phyloP scores from a whole-genome alignment of 2,888 invertebrate species.

The Ischnura elegans region DNA sequence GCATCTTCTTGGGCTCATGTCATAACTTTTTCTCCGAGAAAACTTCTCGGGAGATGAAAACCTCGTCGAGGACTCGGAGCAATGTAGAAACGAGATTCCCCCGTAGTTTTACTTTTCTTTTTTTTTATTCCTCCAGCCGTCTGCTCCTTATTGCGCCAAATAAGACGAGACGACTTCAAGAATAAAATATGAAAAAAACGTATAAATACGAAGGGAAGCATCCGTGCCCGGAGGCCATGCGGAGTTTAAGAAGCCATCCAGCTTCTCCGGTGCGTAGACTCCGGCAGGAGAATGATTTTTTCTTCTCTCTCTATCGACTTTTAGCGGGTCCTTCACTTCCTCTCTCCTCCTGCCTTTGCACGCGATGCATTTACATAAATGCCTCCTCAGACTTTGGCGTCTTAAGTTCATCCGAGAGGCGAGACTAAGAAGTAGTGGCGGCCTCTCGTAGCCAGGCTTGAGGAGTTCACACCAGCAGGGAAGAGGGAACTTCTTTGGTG shows the following conservation, averaged over 20 bases:
- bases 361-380: conserved; percentile 23
- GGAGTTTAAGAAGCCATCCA: conserved; percentile 26
- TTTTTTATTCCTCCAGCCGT: not conserved
- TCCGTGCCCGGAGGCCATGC: conserved; percentile 8
- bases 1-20: not conserved
- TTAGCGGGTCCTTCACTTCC: not conserved
- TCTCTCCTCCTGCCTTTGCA: not conserved
- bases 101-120: not conserved
- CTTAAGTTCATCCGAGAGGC: not conserved
- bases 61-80: not conserved
- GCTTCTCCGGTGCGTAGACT: not conserved
- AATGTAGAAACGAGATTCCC: not conserved
- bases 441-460: not conserved
- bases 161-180: not conserved
- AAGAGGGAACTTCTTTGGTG: not conserved
- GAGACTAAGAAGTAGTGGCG: not conserved
- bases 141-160: not conserved
- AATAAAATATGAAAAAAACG: too few relatives aligned
- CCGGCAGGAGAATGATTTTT: not conserved
- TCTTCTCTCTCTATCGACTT: not conserved
- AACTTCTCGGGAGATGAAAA: not conserved
- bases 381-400: not conserved
- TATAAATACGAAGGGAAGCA: not conserved
- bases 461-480: not conserved
- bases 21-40: conserved; percentile 16